Base-by-base conservation (phyloP, 1,140 invertebrate genomes). In the Caenorhabditis brenneri region DNA sequence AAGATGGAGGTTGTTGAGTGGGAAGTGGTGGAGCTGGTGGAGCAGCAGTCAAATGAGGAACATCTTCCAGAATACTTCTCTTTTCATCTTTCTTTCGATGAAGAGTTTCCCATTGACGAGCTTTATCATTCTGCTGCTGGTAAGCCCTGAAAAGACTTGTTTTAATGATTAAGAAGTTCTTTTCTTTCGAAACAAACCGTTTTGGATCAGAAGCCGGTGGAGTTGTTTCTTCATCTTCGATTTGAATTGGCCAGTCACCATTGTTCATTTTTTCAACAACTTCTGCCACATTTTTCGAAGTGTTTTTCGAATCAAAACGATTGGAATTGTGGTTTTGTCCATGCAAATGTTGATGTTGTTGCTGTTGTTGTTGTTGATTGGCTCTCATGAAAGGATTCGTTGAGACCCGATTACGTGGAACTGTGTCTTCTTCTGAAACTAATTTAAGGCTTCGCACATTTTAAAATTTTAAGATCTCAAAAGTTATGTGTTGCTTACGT, bases 271-370 rank as follows among this genome's bases (percentile, higher is more conserved):
- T 74, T n/a, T 74, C 65, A 9, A 74, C 65, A 42, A 74, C 65
- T 74, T 74, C 65, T 42, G 65, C 65, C 16, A 74, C 65, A 74
- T 74, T 74, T 74, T 74, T 74, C n/a, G 65, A 74, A 74, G 36
- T 22, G 15, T 42, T 74, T 42, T 74, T 74, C 9, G 6, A 1
- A 12, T 74, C 65, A 46, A 74, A 74, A 42, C 36, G 33, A 27
- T n/a, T 27, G 10, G 36, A 2, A 74, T 39, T 39, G 12, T 74
- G 65, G 24, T 74, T 74, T 24, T 74, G 53, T 24, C 6, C 15
- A 53, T 53, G 16, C n/a, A n/a, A n/a, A 19, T 53, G 49, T 53
- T 53, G 39, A 42, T 6, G 53, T 53, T 53, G 60, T n/a, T 39
- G 65, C 10, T 74, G 65, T 27, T 74, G 65, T 46, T 74, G 65